Evolutionary conservation across 2,888 invertebrate species (phyloP).

Genomic region (Drosophila eohydei): DNA sequence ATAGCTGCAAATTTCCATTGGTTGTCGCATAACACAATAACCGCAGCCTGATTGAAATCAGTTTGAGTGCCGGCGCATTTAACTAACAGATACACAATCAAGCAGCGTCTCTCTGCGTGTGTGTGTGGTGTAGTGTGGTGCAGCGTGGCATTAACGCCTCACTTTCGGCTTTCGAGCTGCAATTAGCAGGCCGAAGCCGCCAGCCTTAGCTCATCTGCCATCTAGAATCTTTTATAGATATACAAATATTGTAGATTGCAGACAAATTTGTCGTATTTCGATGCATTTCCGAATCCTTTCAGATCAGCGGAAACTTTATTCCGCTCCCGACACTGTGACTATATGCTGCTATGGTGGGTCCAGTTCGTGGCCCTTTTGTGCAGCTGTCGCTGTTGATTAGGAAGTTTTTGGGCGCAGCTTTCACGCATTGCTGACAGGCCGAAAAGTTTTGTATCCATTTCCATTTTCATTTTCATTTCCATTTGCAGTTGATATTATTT

Average conservation of each 20-base stretch:
- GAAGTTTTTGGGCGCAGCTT: constrained; percentile 47
- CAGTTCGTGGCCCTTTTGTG: constrained; percentile 16
- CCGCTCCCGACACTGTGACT: background rate
- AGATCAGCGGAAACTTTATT: background rate
- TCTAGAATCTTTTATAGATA: background rate
- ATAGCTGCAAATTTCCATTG: constrained; percentile 56
- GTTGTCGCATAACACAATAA: constrained; percentile 54
- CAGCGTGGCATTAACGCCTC: constrained; percentile 2
- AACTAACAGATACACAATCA: constrained; percentile 21
- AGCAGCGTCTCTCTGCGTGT: too few species aligned
- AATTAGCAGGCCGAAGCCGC: constrained; percentile 11
- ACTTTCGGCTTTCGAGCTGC: constrained; percentile 11
- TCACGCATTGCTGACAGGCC: constrained; percentile 21
- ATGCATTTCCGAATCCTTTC: background rate
- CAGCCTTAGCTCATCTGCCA: background rate
- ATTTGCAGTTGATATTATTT: constrained; percentile 44
- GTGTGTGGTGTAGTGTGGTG: background rate
- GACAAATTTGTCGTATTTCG: background rate
- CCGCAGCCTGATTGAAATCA: constrained; percentile 62
- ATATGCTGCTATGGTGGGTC: background rate
- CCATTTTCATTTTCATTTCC: constrained; percentile 37
- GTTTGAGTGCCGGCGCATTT: constrained; percentile 36
- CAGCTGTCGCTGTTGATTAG: constrained; percentile 64
- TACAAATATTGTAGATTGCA: background rate
- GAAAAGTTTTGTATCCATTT: constrained; percentile 66